These are phyloP conservation scores for Sterna hirundo DNA, from an alignment of 2,113 vertebrate species.

Conservation along the genomic window DNA sequence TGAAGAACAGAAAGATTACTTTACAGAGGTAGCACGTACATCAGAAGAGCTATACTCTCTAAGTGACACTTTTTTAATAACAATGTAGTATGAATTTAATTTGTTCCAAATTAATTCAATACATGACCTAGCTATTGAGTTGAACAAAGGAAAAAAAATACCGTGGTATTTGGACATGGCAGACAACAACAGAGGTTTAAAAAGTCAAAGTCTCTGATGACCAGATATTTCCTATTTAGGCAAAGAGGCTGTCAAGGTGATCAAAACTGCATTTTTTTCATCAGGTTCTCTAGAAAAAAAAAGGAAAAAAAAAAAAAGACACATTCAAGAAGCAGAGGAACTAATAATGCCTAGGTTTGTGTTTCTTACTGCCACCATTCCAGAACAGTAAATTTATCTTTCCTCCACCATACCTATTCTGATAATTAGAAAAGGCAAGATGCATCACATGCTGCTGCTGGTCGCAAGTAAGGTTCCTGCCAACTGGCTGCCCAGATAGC, in stretches of 20 bases:
- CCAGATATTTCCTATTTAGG: not conserved
- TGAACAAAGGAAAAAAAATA: not conserved
- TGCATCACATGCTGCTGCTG: not conserved
- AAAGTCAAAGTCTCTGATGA: not conserved
- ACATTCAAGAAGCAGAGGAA: not conserved
- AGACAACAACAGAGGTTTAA: not conserved
- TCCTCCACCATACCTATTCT: not conserved
- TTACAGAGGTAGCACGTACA: not conserved
- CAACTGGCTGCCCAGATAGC: not conserved
- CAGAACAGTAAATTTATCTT: not conserved
- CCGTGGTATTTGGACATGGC: not conserved
- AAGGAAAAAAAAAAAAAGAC: not conserved
- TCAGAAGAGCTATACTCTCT: not conserved
- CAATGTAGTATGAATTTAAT: not conserved
- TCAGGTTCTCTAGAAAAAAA: not conserved
- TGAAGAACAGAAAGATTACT: not conserved
- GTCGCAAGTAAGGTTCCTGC: not conserved
- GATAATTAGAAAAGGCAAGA: not conserved
- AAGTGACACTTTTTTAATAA: not conserved
- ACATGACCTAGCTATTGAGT: fast-evolving
- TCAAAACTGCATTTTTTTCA: not conserved
- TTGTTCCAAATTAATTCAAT: not conserved
- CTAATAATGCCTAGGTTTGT: not conserved
- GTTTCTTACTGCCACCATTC: not conserved
- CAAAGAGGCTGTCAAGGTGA: not conserved